A percentile compares a stretch with the other conserved stretches of the same genome.
Conservation (phyloP, 2,113 vertebrate species). For the Papio anubis region DNA sequence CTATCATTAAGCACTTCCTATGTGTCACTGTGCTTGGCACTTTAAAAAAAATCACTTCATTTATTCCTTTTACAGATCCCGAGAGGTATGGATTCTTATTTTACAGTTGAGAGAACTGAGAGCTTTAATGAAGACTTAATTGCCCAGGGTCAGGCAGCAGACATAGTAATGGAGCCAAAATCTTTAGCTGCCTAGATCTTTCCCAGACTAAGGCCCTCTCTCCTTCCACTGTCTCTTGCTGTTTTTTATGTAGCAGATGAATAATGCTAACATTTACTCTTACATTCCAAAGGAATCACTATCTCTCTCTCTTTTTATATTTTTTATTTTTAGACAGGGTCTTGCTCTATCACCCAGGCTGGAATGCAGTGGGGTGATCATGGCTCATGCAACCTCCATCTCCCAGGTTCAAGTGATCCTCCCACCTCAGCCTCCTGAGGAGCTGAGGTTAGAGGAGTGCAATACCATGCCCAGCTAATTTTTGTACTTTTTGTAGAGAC, state of each 20-base stretch:
- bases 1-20: background rate
- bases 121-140: background rate
- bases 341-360: no score
- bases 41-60: constrained; percentile 19
- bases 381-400: no score
- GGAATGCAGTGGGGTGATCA: no score
- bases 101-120: background rate
- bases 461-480: no score
- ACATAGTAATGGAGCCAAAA: background rate
- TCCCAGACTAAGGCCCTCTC: background rate
- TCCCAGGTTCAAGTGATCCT: no score
- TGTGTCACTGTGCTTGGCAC: background rate
- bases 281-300: background rate
- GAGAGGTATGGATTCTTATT: background rate
- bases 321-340: no score
- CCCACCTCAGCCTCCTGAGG: no score
- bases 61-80: background rate
- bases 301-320: background rate
- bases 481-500: no score
- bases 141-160: background rate
- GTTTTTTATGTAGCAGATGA: background rate
- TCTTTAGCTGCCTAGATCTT: background rate
- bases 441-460: no score
- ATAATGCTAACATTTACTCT: background rate
- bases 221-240: background rate